phyloP scores from a whole-genome alignment of 2,113 vertebrate genomes.

The Phalacrocorax brasilianus region DNA sequence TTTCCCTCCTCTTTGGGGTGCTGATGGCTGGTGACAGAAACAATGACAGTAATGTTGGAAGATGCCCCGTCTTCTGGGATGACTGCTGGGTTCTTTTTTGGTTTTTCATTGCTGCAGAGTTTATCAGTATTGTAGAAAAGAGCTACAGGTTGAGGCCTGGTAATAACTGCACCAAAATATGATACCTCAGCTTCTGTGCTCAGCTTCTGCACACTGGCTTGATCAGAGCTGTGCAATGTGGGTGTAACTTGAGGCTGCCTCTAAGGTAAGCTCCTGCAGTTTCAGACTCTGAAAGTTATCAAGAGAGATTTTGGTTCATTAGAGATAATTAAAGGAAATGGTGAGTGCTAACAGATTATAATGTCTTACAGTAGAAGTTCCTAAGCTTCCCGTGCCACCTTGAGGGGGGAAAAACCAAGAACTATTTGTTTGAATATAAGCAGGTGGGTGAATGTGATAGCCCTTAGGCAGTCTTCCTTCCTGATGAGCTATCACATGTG shows the following conservation, averaged over 20 bases:
- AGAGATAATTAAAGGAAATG: background rate
- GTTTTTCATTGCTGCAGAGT: background rate
- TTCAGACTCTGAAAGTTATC: background rate
- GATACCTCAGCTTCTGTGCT: background rate
- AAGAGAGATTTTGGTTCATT: background rate
- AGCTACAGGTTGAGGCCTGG: background rate
- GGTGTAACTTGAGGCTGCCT: background rate
- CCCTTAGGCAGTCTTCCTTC: background rate
- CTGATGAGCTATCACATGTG: background rate
- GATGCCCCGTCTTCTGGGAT: background rate
- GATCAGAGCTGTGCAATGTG: background rate
- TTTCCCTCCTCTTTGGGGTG: background rate
- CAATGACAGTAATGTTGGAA: background rate
- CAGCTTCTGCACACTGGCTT: background rate
- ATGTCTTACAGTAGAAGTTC: background rate
- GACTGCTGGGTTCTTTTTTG: background rate
- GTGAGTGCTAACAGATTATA: background rate
- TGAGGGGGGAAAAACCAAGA: background rate
- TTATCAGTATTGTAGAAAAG: background rate
- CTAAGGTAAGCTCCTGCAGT: background rate
- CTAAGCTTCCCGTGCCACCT: background rate
- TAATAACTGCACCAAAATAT: background rate
- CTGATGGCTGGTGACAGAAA: accelerated
- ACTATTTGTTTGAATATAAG: background rate
- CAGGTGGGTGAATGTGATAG: background rate